Conservation (phyloP, 2,888 invertebrate genomes). For the Zygaena filipendulae region DNA sequence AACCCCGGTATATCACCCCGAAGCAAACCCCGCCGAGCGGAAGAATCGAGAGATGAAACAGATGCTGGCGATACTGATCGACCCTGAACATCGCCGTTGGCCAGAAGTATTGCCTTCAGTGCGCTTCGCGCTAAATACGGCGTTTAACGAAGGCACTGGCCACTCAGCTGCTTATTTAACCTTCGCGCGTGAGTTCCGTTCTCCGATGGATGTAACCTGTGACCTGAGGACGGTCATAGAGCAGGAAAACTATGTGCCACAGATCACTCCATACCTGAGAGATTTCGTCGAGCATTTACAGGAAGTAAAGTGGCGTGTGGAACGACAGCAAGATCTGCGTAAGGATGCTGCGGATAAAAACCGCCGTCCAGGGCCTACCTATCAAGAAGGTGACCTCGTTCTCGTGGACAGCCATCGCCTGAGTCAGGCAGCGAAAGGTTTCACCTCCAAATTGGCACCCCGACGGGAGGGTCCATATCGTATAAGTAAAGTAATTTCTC, state of each 20-base stretch:
- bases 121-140: slow-evolving; percentile 15
- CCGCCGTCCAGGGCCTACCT: slow-evolving; percentile 8
- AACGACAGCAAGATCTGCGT: slow-evolving; percentile 11
- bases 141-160: slow-evolving; percentile 13
- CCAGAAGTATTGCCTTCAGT: neutral
- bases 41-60: neutral
- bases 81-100: neutral
- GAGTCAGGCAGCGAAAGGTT: slow-evolving; percentile 9
- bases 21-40: too few relatives aligned
- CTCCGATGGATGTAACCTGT: slow-evolving; percentile 11
- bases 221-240: slow-evolving; percentile 10
- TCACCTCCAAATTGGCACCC: slow-evolving; percentile 22
- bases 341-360: slow-evolving; percentile 13
- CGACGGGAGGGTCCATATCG: slow-evolving; percentile 23
- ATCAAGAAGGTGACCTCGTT: slow-evolving; percentile 12
- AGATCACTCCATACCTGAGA: slow-evolving; percentile 13
- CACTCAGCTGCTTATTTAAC: slow-evolving; percentile 19
- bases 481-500: slow-evolving; percentile 6
- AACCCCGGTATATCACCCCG: neutral
- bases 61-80: neutral
- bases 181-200: slow-evolving; percentile 20
- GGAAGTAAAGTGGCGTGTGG: slow-evolving; percentile 1
- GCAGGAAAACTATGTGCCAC: slow-evolving; percentile 14
- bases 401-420: slow-evolving; percentile 10
- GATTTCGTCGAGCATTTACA: slow-evolving; percentile 5